Base-by-base conservation (phyloP, 2,888 invertebrate genomes). In the Muscina levida region DNA sequence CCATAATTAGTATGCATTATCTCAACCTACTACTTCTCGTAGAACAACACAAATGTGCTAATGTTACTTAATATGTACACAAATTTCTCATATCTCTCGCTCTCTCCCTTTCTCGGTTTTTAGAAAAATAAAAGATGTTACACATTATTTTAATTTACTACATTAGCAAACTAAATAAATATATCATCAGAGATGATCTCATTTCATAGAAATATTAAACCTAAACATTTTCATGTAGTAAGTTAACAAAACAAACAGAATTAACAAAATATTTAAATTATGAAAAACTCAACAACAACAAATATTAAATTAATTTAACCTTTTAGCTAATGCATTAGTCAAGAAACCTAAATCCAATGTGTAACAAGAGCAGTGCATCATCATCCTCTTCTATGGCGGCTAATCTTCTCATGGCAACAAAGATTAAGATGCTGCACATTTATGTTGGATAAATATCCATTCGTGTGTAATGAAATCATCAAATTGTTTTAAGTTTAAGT, bases 251-350 rank as follows among this genome's bases (percentile, higher is more conserved):
- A 15, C 42, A 70, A 48, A 19, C 39, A 53, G 57, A 42, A 37
- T 6, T 37, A 22, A 37, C 10, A 48, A 19, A 17, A 56, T 17
- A 17, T n/a, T 44, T 56, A 44, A 53, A 56, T 71, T 72, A 66
- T 73, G 53, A 51, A 72, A 48, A n/a, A 62, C 17, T 26, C 26
- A 51, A 53, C 22, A 53, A 39, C 15, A 62, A 53, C 68, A 71
- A 75, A 72, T 79, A n/a, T n/a, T n/a, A 65, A 76, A 79, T 79
- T 79, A 76, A 72, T 76, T 76, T 48, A 76, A 39, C 72, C 48
- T 76, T 76, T 65, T 31, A 44, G 37, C 17, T 39, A 39, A 10
- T 59, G 24, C 48, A 48, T 48, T 48, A 44, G 8, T 48, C 2
- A 19, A 19, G 19, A 3, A 17, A 11, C 11, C 17, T 37, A 39